These are phyloP conservation scores for Drosophila nasuta DNA, from an alignment of 1,140 invertebrate genomes.

Conservation along the genomic window DNA sequence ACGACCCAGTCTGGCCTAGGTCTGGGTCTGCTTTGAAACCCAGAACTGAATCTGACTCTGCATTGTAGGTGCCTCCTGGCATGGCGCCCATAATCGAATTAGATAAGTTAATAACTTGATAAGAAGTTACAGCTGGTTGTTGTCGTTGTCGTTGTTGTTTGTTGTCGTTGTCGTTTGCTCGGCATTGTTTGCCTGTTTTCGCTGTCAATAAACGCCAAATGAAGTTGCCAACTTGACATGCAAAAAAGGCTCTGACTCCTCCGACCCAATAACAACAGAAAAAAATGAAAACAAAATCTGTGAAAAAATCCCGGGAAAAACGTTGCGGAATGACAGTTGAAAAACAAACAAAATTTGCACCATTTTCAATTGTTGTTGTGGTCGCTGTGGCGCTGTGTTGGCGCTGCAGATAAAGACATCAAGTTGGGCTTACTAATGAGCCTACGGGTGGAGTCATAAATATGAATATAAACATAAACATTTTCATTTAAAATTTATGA, in stretches of 20 bases:
- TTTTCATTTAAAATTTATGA: conserved; percentile 64
- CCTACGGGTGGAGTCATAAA: conserved; percentile 41
- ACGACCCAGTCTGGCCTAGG: conserved; percentile 9
- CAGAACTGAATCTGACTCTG: background rate
- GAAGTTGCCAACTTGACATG: conserved; percentile 70
- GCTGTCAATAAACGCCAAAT: conserved; percentile 77
- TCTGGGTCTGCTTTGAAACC: background rate
- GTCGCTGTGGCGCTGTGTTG: background rate
- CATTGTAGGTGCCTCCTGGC: conserved; percentile 25
- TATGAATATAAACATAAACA: conserved; percentile 58
- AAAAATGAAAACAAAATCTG: background rate
- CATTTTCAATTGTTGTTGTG: conserved; percentile 13
- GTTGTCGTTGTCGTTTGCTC: conserved; percentile 50
- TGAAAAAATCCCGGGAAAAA: conserved; percentile 11
- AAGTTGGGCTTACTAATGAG: conserved; percentile 54
- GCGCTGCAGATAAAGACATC: conserved; percentile 33
- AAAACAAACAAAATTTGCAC: conserved; percentile 54
- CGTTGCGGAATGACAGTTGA: conserved; percentile 46
- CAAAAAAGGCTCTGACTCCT: conserved; percentile 23
- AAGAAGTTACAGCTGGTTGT: conserved; percentile 72
- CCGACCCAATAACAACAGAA: conserved; percentile 1
- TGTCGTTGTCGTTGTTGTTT: conserved; percentile 32
- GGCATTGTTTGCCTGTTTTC: conserved; percentile 77
- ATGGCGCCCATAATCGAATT: conserved; percentile 76
- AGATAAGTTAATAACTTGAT: conserved; percentile 84